These are phyloP conservation scores for Oreochromis mossambicus DNA, from an alignment of 2,797 vertebrate genomes.

Conservation along the genomic window DNA sequence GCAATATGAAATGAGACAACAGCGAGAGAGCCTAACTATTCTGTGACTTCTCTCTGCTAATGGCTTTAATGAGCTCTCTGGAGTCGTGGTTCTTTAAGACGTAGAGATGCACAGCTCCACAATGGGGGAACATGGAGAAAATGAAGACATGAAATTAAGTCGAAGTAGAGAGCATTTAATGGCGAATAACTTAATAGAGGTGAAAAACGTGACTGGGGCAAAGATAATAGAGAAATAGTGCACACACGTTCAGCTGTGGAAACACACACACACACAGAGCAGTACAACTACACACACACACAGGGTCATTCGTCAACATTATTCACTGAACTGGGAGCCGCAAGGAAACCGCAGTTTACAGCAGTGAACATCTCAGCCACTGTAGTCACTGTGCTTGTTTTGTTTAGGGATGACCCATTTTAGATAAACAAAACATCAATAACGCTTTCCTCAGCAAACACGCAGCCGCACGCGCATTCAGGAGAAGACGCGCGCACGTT, in stretches of 20 bases:
- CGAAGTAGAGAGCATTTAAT: conserved; percentile 22
- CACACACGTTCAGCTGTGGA: not conserved
- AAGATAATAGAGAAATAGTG: not conserved
- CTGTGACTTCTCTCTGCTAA: conserved; percentile 41
- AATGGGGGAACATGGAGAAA: conserved; percentile 1
- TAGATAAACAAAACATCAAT: conserved; percentile 58
- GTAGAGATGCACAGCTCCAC: not conserved
- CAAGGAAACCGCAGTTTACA: conserved; percentile 5
- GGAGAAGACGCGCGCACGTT: not conserved
- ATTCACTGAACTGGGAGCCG: not conserved
- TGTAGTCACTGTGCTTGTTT: conserved; percentile 24
- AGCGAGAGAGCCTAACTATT: not conserved
- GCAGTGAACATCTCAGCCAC: not conserved
- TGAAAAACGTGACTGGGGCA: conserved; percentile 8
- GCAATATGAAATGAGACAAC: conserved; percentile 9
- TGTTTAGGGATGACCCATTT: conserved; percentile 64
- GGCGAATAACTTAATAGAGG: conserved; percentile 27
- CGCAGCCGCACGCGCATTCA: not conserved
- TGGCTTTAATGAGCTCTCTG: conserved; percentile 62
- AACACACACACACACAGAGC: not conserved
- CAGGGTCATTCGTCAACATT: conserved; percentile 25
- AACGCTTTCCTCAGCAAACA: conserved; percentile 59
- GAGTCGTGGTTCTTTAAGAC: conserved; percentile 29
- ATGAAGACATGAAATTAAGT: conserved; percentile 31
- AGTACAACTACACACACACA: not conserved